Base-by-base conservation (phyloP, 2,113 vertebrate species). In the Nibea albiflora region DNA sequence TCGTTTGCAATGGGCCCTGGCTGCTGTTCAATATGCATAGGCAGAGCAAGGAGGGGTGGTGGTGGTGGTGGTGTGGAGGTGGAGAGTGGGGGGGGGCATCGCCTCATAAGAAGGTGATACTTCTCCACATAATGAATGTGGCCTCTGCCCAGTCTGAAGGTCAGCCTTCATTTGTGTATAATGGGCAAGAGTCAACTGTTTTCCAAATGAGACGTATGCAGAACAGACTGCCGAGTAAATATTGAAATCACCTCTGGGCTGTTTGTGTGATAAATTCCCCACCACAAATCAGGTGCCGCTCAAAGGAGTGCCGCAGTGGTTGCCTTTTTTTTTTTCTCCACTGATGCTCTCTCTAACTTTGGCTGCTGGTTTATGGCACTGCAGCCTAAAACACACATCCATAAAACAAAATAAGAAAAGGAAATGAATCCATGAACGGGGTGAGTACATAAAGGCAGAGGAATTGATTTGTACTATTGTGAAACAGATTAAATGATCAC, bases 1-100 rank as follows among this genome's bases (percentile, higher is more conserved):
- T 98, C 96, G 96, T 98, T 98, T 98, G 97, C 96, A 90, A 49
- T 74, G 89, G 95, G 95, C 94, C 95, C 94, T 93, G 92, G 93
- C 95, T 90, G 88, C 94, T 94, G 94, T 94, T 95, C 92, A 94
- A 95, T 95, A 95, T 95, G 95, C 94, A 95, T 94, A 91, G 78
- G 85, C 80, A 88, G 75, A 76, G 73, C 44, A 35, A 39, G 35
- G 35, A 39, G 35, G 35, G 35, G 31, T 35, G 35, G 35, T 39
- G 35, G 35, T 39, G 35, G 31, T 35, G 31, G 31, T 35, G 31
- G 8, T 39, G 35, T 39, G 35, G 35, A 39, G 1, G 35, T 39
- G 31, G 31, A 35, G 35, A 7, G 1, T 6, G 35, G 4, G 50
- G 74, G 64, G 47, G 3, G 22, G 47, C 78, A 88, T 49, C 22